These are phyloP conservation scores for Dendrocincla fuliginosa DNA, from an alignment of 2,797 vertebrate genomes.

Conservation along the genomic window DNA sequence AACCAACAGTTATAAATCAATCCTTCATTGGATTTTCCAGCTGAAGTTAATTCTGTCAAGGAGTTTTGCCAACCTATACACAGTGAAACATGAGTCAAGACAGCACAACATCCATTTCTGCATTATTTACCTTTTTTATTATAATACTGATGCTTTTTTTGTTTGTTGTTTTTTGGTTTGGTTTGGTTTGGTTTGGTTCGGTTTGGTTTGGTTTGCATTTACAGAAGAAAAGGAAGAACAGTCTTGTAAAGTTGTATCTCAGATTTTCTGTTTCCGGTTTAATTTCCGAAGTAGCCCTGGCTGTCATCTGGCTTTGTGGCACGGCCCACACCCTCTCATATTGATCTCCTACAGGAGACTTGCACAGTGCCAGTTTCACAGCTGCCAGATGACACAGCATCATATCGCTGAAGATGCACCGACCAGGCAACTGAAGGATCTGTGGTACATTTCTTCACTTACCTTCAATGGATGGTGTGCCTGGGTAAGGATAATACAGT, in stretches of 20 bases:
- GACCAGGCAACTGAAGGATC: neutral
- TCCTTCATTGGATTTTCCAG: neutral
- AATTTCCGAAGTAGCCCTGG: neutral
- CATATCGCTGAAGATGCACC: fast-evolving
- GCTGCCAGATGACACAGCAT: fast-evolving
- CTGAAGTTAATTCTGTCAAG: neutral
- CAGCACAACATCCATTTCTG: neutral
- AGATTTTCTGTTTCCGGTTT: neutral
- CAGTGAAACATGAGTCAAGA: neutral
- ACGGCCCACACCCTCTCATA: neutral
- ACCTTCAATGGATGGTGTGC: fast-evolving
- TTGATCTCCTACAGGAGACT: neutral
- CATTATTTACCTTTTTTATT: neutral
- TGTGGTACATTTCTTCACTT: neutral
- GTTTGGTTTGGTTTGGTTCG: no score
- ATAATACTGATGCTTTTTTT: neutral
- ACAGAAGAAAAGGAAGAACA: neutral
- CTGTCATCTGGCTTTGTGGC: neutral
- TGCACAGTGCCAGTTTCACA: neutral
- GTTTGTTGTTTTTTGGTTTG: no score
- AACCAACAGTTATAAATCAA: neutral
- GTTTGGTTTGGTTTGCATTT: neutral
- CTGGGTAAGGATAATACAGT: neutral
- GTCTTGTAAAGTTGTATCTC: neutral
- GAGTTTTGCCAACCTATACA: neutral